Evolutionary conservation across 2,888 invertebrate genomes (phyloP), one percentile per base, ranked within the genome.

Genomic region (Abrostola tripartita): DNA sequence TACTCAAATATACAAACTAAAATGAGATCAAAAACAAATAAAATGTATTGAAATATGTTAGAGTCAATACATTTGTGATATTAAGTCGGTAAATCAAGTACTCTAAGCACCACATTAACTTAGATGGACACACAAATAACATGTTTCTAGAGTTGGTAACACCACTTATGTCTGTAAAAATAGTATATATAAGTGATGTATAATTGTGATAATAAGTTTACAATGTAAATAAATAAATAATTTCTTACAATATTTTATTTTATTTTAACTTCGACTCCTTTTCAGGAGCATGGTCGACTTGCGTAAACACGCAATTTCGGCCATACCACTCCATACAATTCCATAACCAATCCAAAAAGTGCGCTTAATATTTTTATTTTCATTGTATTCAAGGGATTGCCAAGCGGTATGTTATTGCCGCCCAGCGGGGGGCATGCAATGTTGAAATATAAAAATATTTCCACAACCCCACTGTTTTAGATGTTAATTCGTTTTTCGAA

Each of bases 371-470:
- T 88, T 86, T 89, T 87, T 87, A 87, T 89, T 87, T 85, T 76
- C 72, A 82, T 81, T 81, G 82, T 83, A 81, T 81, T 82, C 84
- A 82, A 83, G 83, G 82, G 83, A 82, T 86, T 89, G 89, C 88
- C 89, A 89, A 88, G 82, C 83, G 77, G 82, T 79, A 77, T 87
- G 88, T 88, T 89, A 88, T 89, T 86, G 85, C 85, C 83, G 62
- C 71, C 74, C 78, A 78, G 70, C 78, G 70, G 75, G 78, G 79
- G 77, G 79, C 70, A 78, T 51, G 69, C 75, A 82, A 85, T 81
- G 84, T 81, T 84, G 80, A 85, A 83, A 83, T 83, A 85, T 82
- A 84, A 85, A 87, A 87, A 87, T 87, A 83, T 86, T 83, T 79
- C 77, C 68, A 78, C 81, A 68, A 67, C 74, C 76, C 68, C 74